Base-by-base conservation (phyloP, 2,113 vertebrate genomes). In the Engystomops pustulosus region DNA sequence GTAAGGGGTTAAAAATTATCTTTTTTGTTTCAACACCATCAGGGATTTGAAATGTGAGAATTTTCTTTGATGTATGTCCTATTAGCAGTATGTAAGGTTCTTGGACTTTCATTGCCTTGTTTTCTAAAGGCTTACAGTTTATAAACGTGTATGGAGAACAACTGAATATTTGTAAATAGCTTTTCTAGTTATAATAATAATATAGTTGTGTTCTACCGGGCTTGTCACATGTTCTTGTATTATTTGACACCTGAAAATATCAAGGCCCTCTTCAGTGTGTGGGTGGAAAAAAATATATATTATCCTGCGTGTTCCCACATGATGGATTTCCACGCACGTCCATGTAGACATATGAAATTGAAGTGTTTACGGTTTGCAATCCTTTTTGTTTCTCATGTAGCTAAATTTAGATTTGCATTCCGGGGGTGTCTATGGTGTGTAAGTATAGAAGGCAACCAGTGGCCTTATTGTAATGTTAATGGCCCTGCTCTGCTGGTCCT, bases 381-480 rank as follows among this genome's bases (percentile, higher is more conserved):
- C 27, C 30, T n/a, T n/a, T 1, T 18, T 36, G 3, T n/a, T n/a
- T 11, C 32, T 36, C 11, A 80, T 15, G 27, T 51, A 47, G 18
- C 25, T 80, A 69, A 80, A 51, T 69, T 36, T 12, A 23, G 62
- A 9, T 70, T 9, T 23, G 9, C 23, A 3, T 25, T 36, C n/a
- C n/a, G 8, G 62, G 51, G 25, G 23, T 41, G 45, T 71, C 23
- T 49, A 3, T 23, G 11, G 12, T 36, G 10, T 36, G 74, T 47
- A 11, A 30, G 72, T n/a, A 12, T 77, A 23, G 75, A 41, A 58
- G 75, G 17, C 45, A 77, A 68, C n/a, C 45, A 36, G 72, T 78
- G 45, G 62, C 12, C 75, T 55, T 27, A 85, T 85, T 85, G 49
- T 79, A 45, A 85, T 85, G 41, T 79, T 32, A 85, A 85, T 78